A percentile compares a stretch with the other conserved stretches of the same genome.
Conservation (phyloP, 2,113 vertebrate genomes). For the Cercocebus atys region DNA sequence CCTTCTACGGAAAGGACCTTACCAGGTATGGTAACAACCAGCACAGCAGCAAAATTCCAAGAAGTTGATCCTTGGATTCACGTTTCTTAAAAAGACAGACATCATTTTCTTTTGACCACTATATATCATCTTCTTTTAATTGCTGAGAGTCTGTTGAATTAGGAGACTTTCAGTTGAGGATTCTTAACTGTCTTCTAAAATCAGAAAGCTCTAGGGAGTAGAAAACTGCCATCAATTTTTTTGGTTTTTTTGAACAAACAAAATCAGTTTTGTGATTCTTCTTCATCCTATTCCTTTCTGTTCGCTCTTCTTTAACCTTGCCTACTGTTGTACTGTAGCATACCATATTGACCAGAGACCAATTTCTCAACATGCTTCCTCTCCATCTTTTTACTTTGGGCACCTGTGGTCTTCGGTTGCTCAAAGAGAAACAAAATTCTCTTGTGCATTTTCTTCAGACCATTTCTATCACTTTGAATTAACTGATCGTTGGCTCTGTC, state of each 20-base stretch:
- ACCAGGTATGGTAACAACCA: neutral
- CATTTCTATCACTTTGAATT: neutral
- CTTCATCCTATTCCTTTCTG: neutral
- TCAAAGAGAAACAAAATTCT: neutral
- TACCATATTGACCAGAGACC: neutral
- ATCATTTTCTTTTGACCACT: neutral
- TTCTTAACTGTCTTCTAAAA: neutral
- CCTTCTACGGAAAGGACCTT: neutral
- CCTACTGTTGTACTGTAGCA: neutral
- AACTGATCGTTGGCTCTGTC: neutral
- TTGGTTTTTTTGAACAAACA: neutral
- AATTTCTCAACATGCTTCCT: neutral
- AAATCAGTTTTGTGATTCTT: neutral
- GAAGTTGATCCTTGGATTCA: neutral
- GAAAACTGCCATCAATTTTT: neutral
- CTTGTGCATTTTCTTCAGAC: neutral
- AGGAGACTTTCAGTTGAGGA: neutral
- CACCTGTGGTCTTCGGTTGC: neutral
- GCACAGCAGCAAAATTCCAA: neutral
- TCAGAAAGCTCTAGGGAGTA: neutral
- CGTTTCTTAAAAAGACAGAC: neutral
- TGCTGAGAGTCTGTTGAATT: neutral
- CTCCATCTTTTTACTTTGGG: neutral
- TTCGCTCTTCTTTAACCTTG: neutral
- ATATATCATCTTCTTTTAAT: neutral